Evolutionary conservation across 2,113 vertebrate species (phyloP), one percentile per base, ranked within the genome.

Genomic region (Phylloscopus trochilus): DNA sequence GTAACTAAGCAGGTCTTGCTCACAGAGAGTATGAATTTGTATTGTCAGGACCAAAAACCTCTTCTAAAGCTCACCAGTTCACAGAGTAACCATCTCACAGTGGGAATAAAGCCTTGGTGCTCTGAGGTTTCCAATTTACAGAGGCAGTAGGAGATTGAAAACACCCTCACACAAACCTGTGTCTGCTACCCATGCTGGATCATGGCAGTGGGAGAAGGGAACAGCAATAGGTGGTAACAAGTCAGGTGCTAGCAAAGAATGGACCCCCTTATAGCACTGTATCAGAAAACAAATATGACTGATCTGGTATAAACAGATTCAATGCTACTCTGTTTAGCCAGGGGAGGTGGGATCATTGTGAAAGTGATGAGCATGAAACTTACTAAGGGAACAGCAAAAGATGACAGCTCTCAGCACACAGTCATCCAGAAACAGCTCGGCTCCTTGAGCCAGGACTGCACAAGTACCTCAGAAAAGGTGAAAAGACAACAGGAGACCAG

Each of bases 11-110:
- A 55, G 59, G 66, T 46, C 55, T 67, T 37, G 35, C 19, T 53
- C 0, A 0, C 51, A 56, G 41, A 55, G 15, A 59, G 18, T 28
- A 19, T 1, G 5, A 43, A 22, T 95, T 62, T 53, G 35, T 60
- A 44, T 15, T 10, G 2, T 31, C 10, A 18, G 4, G 37, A 62
- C 46, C 47, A 63, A 75, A 82, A 43, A 5, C 3, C 41, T 67
- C 74, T 52, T 37, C 44, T 91, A 3, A 11, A 7, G 56, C 51
- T 91, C 18, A 30, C 14, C 5, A 4, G 16, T 43, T 92, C 33
- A 47, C 4, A 9, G 35, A 51, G 5, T 26, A 76, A 51, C 30
- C 41, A n/a, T 9, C 28, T 70, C 3, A 39, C 19, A 3, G 30
- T 24, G 55, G 76, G 31, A 53, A 35, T 26, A 44, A 76, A 87